These are phyloP conservation scores for Elysia crispata DNA, from an alignment of 2,888 invertebrate genomes.

Conservation along the genomic window DNA sequence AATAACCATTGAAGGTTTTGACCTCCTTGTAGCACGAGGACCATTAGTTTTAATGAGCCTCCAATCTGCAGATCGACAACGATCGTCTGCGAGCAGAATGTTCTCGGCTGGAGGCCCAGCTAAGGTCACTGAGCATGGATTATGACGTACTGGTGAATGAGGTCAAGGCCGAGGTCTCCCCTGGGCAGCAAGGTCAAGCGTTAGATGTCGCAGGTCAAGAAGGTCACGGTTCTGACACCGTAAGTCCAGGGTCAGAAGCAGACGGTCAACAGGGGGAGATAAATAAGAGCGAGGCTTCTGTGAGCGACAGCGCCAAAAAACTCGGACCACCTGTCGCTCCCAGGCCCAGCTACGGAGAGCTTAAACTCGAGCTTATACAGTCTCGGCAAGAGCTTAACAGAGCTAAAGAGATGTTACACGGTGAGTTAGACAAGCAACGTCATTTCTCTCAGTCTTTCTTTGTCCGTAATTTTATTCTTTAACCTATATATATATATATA, in stretches of 20 bases:
- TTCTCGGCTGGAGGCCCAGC: constrained; percentile 67
- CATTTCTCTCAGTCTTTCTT: not conserved
- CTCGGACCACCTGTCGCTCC: constrained; percentile 69
- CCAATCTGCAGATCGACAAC: constrained; percentile 13
- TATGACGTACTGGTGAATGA: not conserved
- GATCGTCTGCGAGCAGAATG: constrained; percentile 68
- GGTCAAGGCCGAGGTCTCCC: not conserved
- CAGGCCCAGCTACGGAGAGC: constrained; percentile 66
- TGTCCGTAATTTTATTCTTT: not conserved
- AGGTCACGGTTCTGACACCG: no score
- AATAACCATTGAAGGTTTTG: not conserved
- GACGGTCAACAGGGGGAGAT: no score
- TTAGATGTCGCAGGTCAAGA: no score
- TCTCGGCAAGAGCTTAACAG: constrained; percentile 84
- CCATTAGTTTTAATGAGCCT: not conserved
- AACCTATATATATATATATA: no score
- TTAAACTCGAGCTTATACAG: constrained; percentile 81
- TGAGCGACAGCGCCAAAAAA: constrained; percentile 39
- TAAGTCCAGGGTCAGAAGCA: no score
- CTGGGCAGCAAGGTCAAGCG: no score
- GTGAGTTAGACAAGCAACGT: constrained; percentile 67
- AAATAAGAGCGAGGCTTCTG: not conserved
- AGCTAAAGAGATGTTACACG: constrained; percentile 87
- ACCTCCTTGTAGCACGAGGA: no score
- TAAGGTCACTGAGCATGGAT: constrained; percentile 26